Conservation (phyloP, 1,140 invertebrate species). For the Neodiprion virginianus region DNA sequence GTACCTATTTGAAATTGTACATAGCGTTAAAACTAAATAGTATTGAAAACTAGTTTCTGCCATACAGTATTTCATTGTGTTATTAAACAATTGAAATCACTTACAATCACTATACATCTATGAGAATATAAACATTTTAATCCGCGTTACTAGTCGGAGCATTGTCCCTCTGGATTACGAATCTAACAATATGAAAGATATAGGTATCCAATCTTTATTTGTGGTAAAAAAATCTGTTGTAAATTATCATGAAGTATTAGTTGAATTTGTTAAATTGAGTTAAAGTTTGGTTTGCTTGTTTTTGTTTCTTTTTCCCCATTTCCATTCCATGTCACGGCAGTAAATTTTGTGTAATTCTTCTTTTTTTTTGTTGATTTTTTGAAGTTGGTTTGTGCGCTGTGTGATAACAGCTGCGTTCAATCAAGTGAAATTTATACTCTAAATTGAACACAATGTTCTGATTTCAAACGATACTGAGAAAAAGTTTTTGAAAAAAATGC, state of each 20-base stretch:
- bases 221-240: constrained; percentile 3
- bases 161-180: constrained; percentile 1
- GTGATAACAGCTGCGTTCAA: background rate
- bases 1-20: background rate
- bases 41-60: background rate
- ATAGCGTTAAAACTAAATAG: background rate
- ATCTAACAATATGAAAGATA: background rate
- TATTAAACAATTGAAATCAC: background rate
- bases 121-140: background rate
- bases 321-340: background rate
- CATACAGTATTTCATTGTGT: constrained; percentile 1
- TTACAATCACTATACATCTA: background rate
- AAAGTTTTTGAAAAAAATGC: background rate
- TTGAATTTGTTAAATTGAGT: background rate
- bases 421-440: background rate
- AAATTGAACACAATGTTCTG: background rate
- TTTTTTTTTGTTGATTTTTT: background rate
- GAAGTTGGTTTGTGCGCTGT: background rate
- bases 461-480: background rate
- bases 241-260: background rate
- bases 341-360: background rate
- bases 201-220: background rate
- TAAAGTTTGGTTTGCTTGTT: background rate
- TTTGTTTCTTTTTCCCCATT: background rate
- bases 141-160: background rate